These are phyloP conservation scores for Anoura caudifer DNA, from an alignment of 2,113 vertebrate species.

Conservation along the genomic window DNA sequence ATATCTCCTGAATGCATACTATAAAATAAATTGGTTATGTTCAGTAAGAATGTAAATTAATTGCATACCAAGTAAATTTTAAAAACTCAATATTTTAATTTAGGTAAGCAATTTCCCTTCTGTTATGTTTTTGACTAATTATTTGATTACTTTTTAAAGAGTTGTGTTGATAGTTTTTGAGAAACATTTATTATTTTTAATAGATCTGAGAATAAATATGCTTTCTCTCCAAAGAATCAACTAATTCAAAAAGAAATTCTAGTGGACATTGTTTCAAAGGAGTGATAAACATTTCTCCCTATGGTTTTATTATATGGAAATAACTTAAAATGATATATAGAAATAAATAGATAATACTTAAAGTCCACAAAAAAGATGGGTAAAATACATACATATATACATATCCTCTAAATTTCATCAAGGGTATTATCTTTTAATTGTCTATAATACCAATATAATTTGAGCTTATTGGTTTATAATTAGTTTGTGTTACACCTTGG, in stretches of 20 bases:
- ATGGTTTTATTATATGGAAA: neutral
- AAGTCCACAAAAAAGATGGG: neutral
- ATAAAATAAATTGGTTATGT: neutral
- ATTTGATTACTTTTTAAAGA: neutral
- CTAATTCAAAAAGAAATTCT: neutral
- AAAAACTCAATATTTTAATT: neutral
- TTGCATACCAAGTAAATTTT: neutral
- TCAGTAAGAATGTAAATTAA: neutral
- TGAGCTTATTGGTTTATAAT: neutral
- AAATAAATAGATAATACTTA: neutral
- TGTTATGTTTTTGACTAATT: neutral
- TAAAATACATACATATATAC: neutral
- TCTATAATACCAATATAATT: neutral
- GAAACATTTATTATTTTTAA: neutral
- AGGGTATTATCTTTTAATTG: neutral
- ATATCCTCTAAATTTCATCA: neutral
- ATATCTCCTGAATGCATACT: neutral
- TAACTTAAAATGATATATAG: neutral
- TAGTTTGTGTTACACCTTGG: neutral
- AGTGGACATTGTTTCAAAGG: neutral
- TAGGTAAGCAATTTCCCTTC: neutral
- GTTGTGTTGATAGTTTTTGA: neutral
- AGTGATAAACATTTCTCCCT: neutral
- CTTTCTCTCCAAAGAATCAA: neutral
- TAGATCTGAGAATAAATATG: neutral